phyloP scores from a whole-genome alignment of 2,113 vertebrate genomes.

The Aspidoscelis tigris region DNA sequence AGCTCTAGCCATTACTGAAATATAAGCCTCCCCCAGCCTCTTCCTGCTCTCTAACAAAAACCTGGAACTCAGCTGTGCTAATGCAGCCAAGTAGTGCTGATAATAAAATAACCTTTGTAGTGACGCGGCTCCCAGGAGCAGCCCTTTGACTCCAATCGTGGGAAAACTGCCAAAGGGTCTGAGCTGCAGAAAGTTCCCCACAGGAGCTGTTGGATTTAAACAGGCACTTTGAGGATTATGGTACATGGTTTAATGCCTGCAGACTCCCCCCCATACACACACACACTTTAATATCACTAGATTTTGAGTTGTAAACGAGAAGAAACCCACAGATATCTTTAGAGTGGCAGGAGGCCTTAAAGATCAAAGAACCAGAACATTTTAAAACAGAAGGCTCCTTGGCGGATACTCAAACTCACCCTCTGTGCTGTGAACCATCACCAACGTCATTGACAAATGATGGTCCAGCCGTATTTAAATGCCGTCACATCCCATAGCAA shows the following conservation, averaged over 20 bases:
- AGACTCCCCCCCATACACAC: neutral
- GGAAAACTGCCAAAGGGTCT: neutral
- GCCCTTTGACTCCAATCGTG: neutral
- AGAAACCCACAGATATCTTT: neutral
- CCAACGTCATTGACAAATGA: too few species aligned
- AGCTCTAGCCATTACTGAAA: conserved; percentile 9
- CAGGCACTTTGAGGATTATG: conserved; percentile 4
- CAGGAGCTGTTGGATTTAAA: neutral
- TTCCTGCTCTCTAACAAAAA: neutral
- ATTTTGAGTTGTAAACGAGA: neutral
- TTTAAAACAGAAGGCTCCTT: too few species aligned
- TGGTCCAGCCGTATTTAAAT: too few species aligned
- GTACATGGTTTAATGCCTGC: conserved; percentile 39
- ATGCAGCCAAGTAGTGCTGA: neutral
- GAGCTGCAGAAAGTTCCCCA: neutral
- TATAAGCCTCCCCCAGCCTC: neutral
- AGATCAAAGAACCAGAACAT: too few species aligned
- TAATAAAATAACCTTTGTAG: neutral
- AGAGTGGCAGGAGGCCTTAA: neutral
- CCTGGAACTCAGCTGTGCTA: neutral
- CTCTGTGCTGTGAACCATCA: too few species aligned
- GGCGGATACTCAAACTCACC: too few species aligned
- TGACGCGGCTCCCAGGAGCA: neutral
- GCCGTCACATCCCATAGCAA: neutral
- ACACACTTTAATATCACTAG: conserved; percentile 11